Conservation (phyloP, 1,140 invertebrate species). For the Calosoma granatense region DNA sequence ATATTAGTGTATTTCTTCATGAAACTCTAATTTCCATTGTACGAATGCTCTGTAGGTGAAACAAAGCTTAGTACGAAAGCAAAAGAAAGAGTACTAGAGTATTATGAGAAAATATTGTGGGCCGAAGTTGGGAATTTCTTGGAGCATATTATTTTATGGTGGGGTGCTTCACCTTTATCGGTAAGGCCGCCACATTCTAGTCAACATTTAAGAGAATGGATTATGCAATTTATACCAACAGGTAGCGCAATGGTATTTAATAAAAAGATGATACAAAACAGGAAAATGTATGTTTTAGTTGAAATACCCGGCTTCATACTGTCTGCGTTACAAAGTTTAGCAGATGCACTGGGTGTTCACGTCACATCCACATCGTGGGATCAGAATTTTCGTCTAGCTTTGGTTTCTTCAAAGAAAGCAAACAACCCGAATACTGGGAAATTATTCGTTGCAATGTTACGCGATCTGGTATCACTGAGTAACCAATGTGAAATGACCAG, state of each 20-base stretch:
- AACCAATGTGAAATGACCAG: conserved; percentile 58
- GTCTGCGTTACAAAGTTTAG: conserved; percentile 56
- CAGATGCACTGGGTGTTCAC: conserved; percentile 63
- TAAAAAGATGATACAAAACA: background rate
- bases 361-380: conserved; percentile 66
- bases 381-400: conserved; percentile 51
- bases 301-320: conserved; percentile 53
- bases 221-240: conserved; percentile 47
- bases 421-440: conserved; percentile 36
- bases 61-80: conserved; percentile 37
- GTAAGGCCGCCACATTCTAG: conserved; percentile 53
- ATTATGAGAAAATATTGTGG: conserved; percentile 55
- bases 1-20: background rate
- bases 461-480: conserved; percentile 49
- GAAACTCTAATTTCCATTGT: background rate
- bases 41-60: conserved; percentile 27
- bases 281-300: conserved; percentile 22
- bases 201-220: conserved; percentile 55
- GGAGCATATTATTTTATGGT: conserved; percentile 72
- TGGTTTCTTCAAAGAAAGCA: conserved; percentile 28
- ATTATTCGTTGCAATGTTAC: conserved; percentile 50
- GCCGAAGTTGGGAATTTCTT: conserved; percentile 59
- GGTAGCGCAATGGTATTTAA: conserved; percentile 40
- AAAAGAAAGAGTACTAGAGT: conserved; percentile 38
- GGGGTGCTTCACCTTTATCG: conserved; percentile 56